Evolutionary conservation across 2,113 vertebrate genomes (phyloP).

Genomic region (Sitta europaea): DNA sequence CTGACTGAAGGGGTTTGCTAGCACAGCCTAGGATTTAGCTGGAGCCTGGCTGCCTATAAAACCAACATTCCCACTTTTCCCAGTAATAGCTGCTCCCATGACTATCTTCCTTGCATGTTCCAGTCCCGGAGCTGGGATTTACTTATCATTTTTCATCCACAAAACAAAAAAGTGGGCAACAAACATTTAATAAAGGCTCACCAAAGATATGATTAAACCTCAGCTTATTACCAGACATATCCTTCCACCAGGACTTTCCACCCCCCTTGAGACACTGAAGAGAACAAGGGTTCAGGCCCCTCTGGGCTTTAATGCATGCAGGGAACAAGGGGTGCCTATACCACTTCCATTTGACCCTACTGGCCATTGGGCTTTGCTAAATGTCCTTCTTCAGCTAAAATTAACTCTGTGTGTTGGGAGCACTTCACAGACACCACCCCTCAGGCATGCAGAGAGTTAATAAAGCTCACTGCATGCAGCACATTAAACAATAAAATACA

Average conservation of each 20-base stretch:
- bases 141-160: background rate
- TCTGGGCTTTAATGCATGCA: background rate
- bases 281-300: background rate
- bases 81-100: background rate
- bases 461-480: background rate
- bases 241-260: background rate
- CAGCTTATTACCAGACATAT: background rate
- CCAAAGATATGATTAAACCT: background rate
- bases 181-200: background rate
- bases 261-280: background rate
- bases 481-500: background rate
- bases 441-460: background rate
- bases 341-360: background rate
- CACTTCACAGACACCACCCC: accelerated
- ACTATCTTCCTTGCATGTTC: background rate
- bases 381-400: background rate
- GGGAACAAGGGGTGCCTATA: background rate
- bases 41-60: background rate
- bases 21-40: background rate
- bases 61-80: background rate
- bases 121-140: background rate
- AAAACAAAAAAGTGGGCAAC: background rate
- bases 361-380: background rate
- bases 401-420: background rate
- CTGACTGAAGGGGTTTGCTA: background rate